Evolutionary conservation across 2,113 vertebrate genomes (phyloP).

Genomic region (Hipposideros armiger): DNA sequence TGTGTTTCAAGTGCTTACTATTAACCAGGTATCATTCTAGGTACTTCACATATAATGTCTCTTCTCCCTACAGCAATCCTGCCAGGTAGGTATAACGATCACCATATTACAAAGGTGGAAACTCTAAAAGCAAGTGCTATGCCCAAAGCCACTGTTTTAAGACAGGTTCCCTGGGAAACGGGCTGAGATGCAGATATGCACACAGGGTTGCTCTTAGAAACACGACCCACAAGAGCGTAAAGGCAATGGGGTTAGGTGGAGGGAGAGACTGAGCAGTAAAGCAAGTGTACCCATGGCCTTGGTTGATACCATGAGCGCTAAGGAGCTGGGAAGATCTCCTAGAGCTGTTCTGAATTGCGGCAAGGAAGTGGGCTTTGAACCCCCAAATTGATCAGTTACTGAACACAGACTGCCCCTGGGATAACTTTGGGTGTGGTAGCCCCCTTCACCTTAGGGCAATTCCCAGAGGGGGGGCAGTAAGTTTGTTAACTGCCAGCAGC

Average conservation of each 20-base stretch:
- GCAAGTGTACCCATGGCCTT: neutral
- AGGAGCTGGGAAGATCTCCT: neutral
- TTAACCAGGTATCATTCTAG: neutral
- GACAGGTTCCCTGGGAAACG: neutral
- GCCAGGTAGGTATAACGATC: neutral
- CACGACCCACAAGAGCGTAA: neutral
- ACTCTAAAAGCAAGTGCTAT: neutral
- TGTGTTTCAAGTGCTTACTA: neutral
- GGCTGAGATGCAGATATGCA: neutral
- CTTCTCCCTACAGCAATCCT: neutral
- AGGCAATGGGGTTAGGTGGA: neutral
- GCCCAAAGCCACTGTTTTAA: neutral
- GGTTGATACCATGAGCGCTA: fast-evolving
- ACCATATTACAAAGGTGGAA: neutral
- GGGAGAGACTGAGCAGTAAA: neutral
- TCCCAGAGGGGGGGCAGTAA: neutral
- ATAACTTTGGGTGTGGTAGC: neutral
- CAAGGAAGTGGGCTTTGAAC: neutral
- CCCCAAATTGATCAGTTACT: neutral
- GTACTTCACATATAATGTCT: neutral
- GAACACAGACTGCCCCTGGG: neutral
- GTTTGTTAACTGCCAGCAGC: too few species aligned
- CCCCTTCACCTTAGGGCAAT: neutral
- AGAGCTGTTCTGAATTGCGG: neutral
- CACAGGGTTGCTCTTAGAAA: neutral